phyloP scores from a whole-genome alignment of 2,113 vertebrate genomes.

The Pogonocichla stellata region DNA sequence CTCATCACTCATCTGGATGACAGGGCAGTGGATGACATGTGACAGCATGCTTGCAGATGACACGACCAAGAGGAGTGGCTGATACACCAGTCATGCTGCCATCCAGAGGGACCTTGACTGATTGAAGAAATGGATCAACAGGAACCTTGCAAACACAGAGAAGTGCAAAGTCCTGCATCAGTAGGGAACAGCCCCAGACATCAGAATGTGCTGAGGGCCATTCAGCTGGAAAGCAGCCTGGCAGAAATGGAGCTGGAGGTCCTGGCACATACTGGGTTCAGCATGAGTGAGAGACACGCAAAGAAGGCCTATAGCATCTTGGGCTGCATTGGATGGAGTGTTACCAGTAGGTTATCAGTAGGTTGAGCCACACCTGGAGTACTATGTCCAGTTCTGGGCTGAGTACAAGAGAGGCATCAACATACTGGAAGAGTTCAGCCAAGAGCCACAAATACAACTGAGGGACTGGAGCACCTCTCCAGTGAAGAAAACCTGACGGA shows the following conservation, averaged over 20 bases:
- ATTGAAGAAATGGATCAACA: not conserved
- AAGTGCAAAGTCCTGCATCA: not conserved
- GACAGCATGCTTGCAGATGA: not conserved
- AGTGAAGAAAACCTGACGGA: not conserved
- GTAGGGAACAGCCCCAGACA: not conserved
- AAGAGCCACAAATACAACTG: not conserved
- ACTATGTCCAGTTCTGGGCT: not conserved
- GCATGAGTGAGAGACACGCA: not conserved
- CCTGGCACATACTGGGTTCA: not conserved
- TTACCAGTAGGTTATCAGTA: not conserved
- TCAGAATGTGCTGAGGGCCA: not conserved
- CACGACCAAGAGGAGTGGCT: not conserved
- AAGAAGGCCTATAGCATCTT: not conserved
- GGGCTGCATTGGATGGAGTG: not conserved
- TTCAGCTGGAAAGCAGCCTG: not conserved
- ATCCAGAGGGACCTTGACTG: not conserved
- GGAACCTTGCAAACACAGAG: not conserved
- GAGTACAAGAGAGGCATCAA: not conserved
- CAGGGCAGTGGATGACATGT: accelerated
- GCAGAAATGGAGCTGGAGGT: not conserved
- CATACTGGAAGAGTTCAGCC: not conserved
- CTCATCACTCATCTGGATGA: not conserved
- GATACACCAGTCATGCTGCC: not conserved
- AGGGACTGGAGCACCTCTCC: not conserved
- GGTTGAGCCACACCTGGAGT: not conserved